These are phyloP conservation scores for Nautilus pompilius DNA, from an alignment of 1,140 invertebrate genomes.

Conservation along the genomic window DNA sequence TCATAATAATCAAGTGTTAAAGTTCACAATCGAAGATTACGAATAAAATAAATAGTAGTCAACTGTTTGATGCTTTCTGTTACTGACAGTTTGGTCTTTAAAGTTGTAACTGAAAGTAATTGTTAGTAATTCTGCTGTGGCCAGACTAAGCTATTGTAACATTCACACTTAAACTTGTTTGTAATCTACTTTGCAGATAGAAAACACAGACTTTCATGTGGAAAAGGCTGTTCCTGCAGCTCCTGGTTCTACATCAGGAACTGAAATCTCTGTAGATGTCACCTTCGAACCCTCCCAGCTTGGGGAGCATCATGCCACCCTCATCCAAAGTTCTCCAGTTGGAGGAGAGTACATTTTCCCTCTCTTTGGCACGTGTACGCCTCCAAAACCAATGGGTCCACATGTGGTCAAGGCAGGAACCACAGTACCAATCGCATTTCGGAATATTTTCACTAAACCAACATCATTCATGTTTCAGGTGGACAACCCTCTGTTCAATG, in stretches of 20 bases:
- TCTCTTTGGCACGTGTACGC: constrained; percentile 47
- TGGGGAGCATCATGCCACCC: constrained; percentile 43
- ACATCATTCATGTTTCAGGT: constrained; percentile 54
- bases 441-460: constrained; percentile 50
- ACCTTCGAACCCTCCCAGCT: constrained; percentile 54
- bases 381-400: constrained; percentile 56
- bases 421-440: constrained; percentile 49
- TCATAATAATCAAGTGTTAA: no score
- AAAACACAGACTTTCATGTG: constrained; percentile 52
- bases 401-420: constrained; percentile 50
- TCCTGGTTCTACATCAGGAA: constrained; percentile 48
- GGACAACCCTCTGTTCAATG: constrained; percentile 53
- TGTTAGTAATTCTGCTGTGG: no score
- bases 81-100: no score
- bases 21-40: no score
- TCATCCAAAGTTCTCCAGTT: constrained; percentile 43
- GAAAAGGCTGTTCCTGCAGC: constrained; percentile 51
- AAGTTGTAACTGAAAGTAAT: no score
- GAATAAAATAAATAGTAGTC: no score
- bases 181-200: no score
- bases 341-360: constrained; percentile 55
- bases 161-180: no score
- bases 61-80: no score
- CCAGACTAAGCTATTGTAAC: no score
- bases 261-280: constrained; percentile 51